A percentile compares a stretch with the other conserved stretches of the same genome.
Conservation (phyloP, 2,888 invertebrate genomes). For the Ptilodon capucinus region DNA sequence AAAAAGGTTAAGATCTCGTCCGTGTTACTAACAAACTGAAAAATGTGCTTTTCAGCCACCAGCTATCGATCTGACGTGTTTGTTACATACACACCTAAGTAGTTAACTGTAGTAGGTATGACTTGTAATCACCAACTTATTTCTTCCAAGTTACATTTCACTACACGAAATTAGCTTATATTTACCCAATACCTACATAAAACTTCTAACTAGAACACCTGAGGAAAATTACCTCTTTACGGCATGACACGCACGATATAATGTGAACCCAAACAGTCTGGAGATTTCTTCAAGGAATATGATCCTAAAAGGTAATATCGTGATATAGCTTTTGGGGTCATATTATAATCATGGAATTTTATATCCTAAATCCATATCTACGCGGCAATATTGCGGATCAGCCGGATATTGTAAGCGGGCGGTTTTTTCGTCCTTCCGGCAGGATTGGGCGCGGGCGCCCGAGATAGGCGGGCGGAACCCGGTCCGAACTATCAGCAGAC, state of each 20-base stretch:
- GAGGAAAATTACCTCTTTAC: not conserved
- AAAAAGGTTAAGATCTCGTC: no score
- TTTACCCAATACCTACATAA: not conserved
- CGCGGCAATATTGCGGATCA: slow-evolving; percentile 53
- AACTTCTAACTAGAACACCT: not conserved
- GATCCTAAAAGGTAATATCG: slow-evolving; percentile 5
- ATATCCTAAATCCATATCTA: slow-evolving; percentile 57
- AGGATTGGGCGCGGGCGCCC: slow-evolving; percentile 13
- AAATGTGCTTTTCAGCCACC: no score
- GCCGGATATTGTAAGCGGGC: slow-evolving; percentile 57
- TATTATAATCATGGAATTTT: slow-evolving; percentile 58
- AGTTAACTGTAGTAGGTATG: not conserved
- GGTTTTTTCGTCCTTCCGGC: slow-evolving; percentile 37
- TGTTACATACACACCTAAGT: not conserved
- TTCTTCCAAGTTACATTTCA: not conserved
- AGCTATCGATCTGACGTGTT: no score
- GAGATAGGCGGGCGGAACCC: slow-evolving; percentile 8
- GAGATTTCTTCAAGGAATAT: not conserved
- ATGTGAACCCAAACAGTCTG: not conserved
- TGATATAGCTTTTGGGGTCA: slow-evolving; percentile 14
- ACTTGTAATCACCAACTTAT: not conserved
- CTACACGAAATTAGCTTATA: not conserved
- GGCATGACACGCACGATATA: not conserved
- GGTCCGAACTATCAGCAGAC: slow-evolving; percentile 42
- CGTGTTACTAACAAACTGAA: no score